Evolutionary conservation across 1,140 invertebrate species (phyloP).

Genomic region (Dreissena rostriformis): DNA sequence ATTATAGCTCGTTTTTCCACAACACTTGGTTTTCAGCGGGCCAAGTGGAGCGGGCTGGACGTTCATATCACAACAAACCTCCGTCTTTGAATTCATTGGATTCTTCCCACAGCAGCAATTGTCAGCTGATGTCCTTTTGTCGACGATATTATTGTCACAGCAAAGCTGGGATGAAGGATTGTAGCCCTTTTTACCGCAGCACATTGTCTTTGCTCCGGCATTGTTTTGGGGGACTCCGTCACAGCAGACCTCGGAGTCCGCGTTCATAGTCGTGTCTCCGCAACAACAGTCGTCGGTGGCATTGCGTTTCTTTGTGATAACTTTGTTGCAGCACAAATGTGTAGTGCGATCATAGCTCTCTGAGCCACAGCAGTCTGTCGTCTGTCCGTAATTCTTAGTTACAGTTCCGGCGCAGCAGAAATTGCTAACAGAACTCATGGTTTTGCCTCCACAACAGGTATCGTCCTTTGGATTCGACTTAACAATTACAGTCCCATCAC

Average conservation of each 20-base stretch:
- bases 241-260: slow-evolving; percentile 17
- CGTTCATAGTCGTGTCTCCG: slow-evolving; percentile 22
- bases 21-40: slow-evolving; percentile 15
- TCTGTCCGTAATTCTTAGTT: slow-evolving; percentile 1
- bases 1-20: slow-evolving; percentile 28
- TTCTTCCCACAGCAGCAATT: slow-evolving; percentile 38
- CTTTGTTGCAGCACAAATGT: slow-evolving; percentile 30
- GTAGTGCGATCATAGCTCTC: slow-evolving; percentile 24
- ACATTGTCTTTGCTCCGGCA: slow-evolving; percentile 4
- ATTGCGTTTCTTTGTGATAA: slow-evolving; percentile 14
- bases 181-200: slow-evolving; percentile 39
- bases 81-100: slow-evolving; percentile 39
- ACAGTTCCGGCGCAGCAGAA: slow-evolving; percentile 26
- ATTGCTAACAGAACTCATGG: slow-evolving; percentile 3
- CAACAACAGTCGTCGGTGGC: slow-evolving; percentile 35
- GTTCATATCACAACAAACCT: slow-evolving; percentile 37
- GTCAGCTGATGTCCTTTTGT: slow-evolving; percentile 7
- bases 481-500: background rate
- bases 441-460: slow-evolving; percentile 33
- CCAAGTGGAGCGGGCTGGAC: slow-evolving; percentile 12
- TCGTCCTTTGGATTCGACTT: slow-evolving; percentile 9
- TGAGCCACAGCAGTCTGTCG: slow-evolving; percentile 23
- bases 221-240: slow-evolving; percentile 13
- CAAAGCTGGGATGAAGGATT: background rate
- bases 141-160: slow-evolving; percentile 10